Percentiles rank a stretch among this genome's conserved stretches.
These are phyloP conservation scores for Stictonetta naevosa DNA, from an alignment of 2,113 vertebrate genomes.

Conservation along the genomic window DNA sequence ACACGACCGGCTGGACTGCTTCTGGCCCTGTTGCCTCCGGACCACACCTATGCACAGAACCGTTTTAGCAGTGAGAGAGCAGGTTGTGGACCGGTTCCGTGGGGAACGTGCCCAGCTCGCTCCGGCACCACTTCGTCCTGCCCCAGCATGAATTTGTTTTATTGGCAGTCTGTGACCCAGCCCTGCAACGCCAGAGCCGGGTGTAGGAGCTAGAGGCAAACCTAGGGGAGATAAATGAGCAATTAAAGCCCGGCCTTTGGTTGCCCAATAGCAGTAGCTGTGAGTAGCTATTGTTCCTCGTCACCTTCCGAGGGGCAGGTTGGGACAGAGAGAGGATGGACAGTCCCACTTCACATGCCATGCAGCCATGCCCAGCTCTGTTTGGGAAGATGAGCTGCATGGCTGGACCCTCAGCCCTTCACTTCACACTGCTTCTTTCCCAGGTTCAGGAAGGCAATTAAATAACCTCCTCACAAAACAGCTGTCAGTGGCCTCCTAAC, in stretches of 20 bases:
- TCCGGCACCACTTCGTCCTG: background rate
- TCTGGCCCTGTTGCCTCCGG: fast-evolving
- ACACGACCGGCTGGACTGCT: background rate
- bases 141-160: background rate
- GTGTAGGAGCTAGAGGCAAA: background rate
- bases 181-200: fast-evolving
- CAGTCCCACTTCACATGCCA: background rate
- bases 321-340: background rate
- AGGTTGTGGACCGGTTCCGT: background rate
- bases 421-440: background rate
- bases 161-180: background rate
- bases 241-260: background rate
- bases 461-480: background rate
- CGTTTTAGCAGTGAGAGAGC: background rate
- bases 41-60: background rate
- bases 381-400: background rate
- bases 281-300: background rate
- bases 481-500: background rate
- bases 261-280: background rate
- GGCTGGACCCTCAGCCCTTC: background rate
- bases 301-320: background rate
- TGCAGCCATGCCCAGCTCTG: background rate
- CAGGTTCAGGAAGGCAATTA: background rate
- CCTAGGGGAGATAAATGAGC: background rate
- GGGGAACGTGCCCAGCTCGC: background rate